Evolutionary conservation across 2,888 invertebrate species (phyloP), one percentile per base, ranked within the genome.

Genomic region (Anthrax anthrax): DNA sequence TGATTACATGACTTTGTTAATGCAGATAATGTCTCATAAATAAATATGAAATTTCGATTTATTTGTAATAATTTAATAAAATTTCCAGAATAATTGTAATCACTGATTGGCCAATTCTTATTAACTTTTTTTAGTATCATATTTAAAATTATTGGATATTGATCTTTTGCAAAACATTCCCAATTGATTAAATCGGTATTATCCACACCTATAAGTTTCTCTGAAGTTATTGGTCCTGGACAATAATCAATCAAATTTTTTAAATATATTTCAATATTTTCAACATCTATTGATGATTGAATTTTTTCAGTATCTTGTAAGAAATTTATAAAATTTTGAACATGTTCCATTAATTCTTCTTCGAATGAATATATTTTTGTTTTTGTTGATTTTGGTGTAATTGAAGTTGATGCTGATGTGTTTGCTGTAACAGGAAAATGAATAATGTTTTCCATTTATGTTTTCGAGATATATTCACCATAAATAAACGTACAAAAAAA

Each of bases 201-300:
- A 61, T 85, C 84, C 2, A 72, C 51, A 36, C 69, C 67, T 13
- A 66, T 58, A n/a, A 84, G 62, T 59, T 77, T 80, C 59, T 84
- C 81, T 17, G 78, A 72, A 0, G 84, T 85, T 29, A 78, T 57
- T 18, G 58, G 60, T 10, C 66, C 67, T 4, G 73, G 73, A n/a
- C n/a, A 16, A 16, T 16, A 16, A 8, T 36, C 16, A 5, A 36
- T 12, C n/a, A 16, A 36, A 16, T 36, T 16, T 36, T 36, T 16
- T 32, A 32, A 32, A 32, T 32, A 12, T 4, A 46, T 42, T 44
- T 64, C 55, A 42, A 72, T 60, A 18, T 50, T 51, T 3, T 58
- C 54, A 10, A 65, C 60, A 52, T 72, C 67, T 23, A 54, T 55
- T 14, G 62, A 52, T n/a, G 66, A 67, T 39, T 59, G 54, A 17